Evolutionary conservation across 2,888 invertebrate genomes (phyloP).

Genomic region (Sinopyrophorus schimmeli): DNA sequence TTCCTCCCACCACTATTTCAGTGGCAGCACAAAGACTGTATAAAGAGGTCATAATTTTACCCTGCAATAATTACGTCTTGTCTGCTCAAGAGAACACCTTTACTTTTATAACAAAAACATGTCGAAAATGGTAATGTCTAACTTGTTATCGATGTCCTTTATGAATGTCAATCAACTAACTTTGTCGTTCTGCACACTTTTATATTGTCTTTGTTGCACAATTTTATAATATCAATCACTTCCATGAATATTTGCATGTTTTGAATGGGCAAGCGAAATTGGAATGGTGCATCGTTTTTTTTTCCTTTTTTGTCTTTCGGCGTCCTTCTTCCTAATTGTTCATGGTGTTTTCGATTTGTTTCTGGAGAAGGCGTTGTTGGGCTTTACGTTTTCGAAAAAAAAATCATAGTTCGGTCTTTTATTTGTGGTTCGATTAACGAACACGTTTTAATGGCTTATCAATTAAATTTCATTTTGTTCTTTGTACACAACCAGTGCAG

Average conservation of each 20-base stretch:
- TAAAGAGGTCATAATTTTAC: slow-evolving; percentile 41
- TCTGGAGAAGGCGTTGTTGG: no score
- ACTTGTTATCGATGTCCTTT: slow-evolving; percentile 15
- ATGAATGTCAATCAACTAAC: slow-evolving; percentile 1
- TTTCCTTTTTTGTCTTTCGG: background rate
- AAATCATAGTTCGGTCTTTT: no score
- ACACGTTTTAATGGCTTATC: no score
- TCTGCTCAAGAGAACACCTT: slow-evolving; percentile 12
- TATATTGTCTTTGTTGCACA: slow-evolving; percentile 10
- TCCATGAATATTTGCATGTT: slow-evolving; percentile 12
- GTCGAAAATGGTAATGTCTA: slow-evolving; percentile 27
- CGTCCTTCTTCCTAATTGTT: no score
- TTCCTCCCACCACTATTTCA: slow-evolving; percentile 45
- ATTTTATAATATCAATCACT: background rate
- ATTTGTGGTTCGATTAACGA: no score
- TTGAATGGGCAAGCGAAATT: no score
- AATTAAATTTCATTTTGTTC: no score
- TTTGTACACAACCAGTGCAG: no score
- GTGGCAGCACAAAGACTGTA: slow-evolving; percentile 41
- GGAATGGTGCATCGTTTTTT: background rate
- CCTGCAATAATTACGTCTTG: slow-evolving; percentile 27
- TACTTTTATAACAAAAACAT: no score
- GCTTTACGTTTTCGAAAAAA: no score
- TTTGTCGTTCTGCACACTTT: slow-evolving; percentile 14
- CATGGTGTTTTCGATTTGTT: no score